Conservation (phyloP, 2,797 vertebrate species). For the Heliangelus exortis region DNA sequence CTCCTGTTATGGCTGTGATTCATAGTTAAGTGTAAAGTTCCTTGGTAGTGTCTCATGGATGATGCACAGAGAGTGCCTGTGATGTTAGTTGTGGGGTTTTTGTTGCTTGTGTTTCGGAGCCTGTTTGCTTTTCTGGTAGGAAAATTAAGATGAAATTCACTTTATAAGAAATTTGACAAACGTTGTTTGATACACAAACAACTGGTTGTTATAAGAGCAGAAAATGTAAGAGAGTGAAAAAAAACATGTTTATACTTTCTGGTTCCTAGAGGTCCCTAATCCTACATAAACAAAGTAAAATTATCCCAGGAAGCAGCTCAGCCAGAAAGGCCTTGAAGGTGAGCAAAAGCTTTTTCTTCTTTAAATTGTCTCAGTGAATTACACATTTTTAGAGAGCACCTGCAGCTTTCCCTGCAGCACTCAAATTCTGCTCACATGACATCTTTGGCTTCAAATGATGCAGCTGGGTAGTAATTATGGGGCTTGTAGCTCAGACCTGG, state of each 20-base stretch:
- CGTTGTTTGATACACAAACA: not conserved
- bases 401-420: not conserved
- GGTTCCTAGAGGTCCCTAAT: not conserved
- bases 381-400: not conserved
- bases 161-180: not conserved
- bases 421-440: not conserved
- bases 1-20: not conserved
- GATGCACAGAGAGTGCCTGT: not conserved
- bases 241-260: not conserved
- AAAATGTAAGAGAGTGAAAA: not conserved
- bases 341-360: not conserved
- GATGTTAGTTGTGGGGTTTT: not conserved
- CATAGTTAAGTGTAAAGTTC: not conserved
- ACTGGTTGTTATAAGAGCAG: not conserved
- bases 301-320: not conserved
- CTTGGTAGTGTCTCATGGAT: not conserved
- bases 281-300: not conserved
- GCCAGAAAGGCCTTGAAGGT: not conserved
- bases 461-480: not conserved
- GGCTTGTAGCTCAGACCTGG: not conserved
- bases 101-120: not conserved
- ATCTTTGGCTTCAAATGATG: not conserved
- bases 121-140: not conserved
- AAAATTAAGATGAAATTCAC: not conserved
- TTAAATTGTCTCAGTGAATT: not conserved